phyloP scores from a whole-genome alignment of 1,140 invertebrate species.

The Dendroctonus ponderosae region DNA sequence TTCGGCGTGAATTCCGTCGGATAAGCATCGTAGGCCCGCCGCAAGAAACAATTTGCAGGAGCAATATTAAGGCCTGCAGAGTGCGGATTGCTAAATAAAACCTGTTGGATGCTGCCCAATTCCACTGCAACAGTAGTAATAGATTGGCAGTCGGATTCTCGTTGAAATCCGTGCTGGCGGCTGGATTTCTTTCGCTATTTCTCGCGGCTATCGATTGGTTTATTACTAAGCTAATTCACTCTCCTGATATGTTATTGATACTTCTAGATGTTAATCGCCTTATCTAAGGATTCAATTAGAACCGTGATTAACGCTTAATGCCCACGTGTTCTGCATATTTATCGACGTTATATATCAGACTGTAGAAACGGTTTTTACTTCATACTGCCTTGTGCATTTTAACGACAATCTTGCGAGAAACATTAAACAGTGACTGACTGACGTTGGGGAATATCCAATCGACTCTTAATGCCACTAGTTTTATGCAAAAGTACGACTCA shows the following conservation, averaged over 20 bases:
- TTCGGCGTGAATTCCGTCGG: no score
- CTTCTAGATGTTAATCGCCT: constrained; percentile 6
- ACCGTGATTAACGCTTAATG: constrained; percentile 15
- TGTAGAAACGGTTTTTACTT: constrained; percentile 2
- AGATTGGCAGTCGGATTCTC: constrained; percentile 12
- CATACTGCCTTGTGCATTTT: no score
- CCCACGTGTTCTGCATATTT: constrained; percentile 8
- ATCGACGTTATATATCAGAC: constrained; percentile 8
- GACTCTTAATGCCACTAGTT: no score
- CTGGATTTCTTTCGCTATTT: constrained; percentile 2
- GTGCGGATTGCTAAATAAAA: constrained; percentile 26
- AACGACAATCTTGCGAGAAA: no score
- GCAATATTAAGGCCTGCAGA: constrained; percentile 23
- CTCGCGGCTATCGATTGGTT: constrained; percentile 19
- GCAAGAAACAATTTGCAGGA: constrained; percentile 22
- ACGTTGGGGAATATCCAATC: no score
- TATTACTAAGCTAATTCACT: constrained; percentile 13
- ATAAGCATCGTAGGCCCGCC: constrained; percentile 7
- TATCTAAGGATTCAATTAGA: constrained; percentile 19
- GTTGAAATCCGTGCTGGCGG: constrained; percentile 2
- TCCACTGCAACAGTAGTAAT: constrained; percentile 24
- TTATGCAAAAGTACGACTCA: no score
- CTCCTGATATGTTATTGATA: constrained; percentile 14
- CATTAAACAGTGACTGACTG: no score
- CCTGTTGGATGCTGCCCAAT: constrained; percentile 25